Percentiles rank a stretch among this genome's conserved stretches.
These are phyloP conservation scores for Penaeus japonicus DNA, from an alignment of 1,140 invertebrate genomes.

Conservation along the genomic window DNA sequence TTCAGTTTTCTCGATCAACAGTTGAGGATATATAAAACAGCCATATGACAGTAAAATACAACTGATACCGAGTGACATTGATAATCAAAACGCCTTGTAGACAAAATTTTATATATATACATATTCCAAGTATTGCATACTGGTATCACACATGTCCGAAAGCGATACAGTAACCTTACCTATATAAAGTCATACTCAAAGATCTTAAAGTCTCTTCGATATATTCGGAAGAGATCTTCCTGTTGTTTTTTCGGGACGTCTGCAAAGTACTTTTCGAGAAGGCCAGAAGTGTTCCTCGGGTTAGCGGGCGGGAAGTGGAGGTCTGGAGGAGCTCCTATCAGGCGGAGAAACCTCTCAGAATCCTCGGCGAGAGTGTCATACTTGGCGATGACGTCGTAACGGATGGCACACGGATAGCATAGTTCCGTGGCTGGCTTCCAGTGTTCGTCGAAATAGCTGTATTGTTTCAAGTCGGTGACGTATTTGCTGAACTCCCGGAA, in stretches of 20 bases:
- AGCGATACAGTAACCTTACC: too few relatives aligned
- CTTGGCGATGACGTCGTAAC: slow-evolving; percentile 39
- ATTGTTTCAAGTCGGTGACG: not conserved
- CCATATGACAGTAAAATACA: too few relatives aligned
- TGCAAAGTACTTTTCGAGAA: slow-evolving; percentile 13
- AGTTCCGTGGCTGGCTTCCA: slow-evolving; percentile 15
- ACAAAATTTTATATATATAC: too few relatives aligned
- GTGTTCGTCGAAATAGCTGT: slow-evolving; percentile 23
- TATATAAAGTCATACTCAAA: not conserved
- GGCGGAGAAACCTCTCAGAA: slow-evolving; percentile 21
- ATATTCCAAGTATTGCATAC: too few relatives aligned
- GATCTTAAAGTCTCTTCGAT: slow-evolving; percentile 23
- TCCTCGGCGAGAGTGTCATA: slow-evolving; percentile 34
- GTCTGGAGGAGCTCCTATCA: slow-evolving; percentile 31
- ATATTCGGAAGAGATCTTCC: not conserved
- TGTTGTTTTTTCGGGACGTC: not conserved
- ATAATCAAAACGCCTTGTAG: too few relatives aligned
- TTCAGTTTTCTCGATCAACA: too few relatives aligned
- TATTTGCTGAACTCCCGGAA: slow-evolving; percentile 32
- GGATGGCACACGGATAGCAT: slow-evolving; percentile 41
- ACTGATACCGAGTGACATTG: too few relatives aligned
- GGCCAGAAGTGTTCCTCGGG: slow-evolving; percentile 13
- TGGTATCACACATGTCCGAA: too few relatives aligned
- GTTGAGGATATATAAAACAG: too few relatives aligned
- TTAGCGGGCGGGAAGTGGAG: slow-evolving; percentile 23